These are phyloP conservation scores for Nasonia giraulti DNA, from an alignment of 1,140 invertebrate genomes.

Conservation along the genomic window DNA sequence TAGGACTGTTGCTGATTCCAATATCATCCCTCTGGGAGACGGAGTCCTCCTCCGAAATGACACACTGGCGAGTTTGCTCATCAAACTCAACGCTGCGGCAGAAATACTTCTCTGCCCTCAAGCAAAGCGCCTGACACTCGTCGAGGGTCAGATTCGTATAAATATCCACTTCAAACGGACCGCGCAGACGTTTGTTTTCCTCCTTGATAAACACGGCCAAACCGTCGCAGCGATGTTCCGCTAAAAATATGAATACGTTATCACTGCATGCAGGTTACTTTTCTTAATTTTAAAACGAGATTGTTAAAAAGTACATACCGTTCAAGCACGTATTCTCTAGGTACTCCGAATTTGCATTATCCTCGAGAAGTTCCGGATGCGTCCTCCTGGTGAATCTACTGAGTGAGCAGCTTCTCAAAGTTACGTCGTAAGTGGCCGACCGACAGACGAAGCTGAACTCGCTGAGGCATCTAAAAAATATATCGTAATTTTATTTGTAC, in stretches of 20 bases:
- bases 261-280: not conserved
- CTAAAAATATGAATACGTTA: slow-evolving; percentile 70
- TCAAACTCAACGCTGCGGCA: slow-evolving; percentile 94
- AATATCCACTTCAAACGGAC: slow-evolving; percentile 90
- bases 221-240: slow-evolving; percentile 88
- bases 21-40: slow-evolving; percentile 90
- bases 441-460: slow-evolving; percentile 92
- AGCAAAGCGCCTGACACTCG: slow-evolving; percentile 87
- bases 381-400: slow-evolving; percentile 88
- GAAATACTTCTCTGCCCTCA: slow-evolving; percentile 88
- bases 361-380: slow-evolving; percentile 87
- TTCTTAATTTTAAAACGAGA: not conserved
- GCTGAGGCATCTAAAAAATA: slow-evolving; percentile 82
- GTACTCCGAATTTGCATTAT: slow-evolving; percentile 91
- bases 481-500: not conserved
- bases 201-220: slow-evolving; percentile 90
- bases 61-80: slow-evolving; percentile 87
- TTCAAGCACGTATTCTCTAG: slow-evolving; percentile 93
- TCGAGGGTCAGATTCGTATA: slow-evolving; percentile 89
- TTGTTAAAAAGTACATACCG: slow-evolving; percentile 73
- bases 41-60: slow-evolving; percentile 91
- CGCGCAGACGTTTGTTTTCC: slow-evolving; percentile 89
- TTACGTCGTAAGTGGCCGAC: slow-evolving; percentile 87
- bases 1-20: slow-evolving; percentile 85
- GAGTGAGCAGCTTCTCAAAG: slow-evolving; percentile 84